Evolutionary conservation across 2,113 vertebrate genomes (phyloP).

Genomic region (Rhizomys pruinosus): DNA sequence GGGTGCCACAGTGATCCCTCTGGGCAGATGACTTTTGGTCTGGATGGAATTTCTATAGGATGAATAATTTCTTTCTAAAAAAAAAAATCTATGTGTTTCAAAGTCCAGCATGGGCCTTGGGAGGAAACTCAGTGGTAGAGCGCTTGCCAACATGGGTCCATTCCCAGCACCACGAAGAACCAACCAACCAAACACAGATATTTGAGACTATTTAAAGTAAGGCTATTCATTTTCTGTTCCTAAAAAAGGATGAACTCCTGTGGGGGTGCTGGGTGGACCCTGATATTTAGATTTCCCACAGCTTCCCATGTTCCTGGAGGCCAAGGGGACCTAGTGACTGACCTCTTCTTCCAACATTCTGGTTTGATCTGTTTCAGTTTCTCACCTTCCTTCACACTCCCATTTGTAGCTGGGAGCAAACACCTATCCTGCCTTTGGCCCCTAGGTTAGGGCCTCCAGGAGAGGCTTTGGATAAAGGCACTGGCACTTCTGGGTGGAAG

Average conservation of each 20-base stretch:
- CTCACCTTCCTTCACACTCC: not conserved
- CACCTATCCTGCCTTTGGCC: not conserved
- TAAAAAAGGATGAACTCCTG: not conserved
- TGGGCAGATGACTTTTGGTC: not conserved
- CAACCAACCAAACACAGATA: not conserved
- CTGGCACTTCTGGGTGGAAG: not conserved
- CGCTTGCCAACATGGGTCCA: not conserved
- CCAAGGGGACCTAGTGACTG: not conserved
- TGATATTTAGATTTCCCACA: not conserved
- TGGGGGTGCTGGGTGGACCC: not conserved
- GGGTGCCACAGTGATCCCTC: not conserved
- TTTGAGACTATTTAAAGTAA: not conserved
- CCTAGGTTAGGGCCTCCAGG: too few species aligned
- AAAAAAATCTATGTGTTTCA: not conserved
- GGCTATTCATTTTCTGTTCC: not conserved
- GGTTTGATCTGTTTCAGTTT: not conserved
- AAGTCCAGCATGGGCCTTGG: not conserved
- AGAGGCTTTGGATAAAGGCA: not conserved
- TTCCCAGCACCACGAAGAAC: not conserved
- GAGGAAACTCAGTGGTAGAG: not conserved
- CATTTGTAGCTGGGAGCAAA: not conserved
- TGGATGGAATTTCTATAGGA: not conserved
- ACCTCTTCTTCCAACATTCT: not conserved
- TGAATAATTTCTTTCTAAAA: not conserved
- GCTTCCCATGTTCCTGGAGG: not conserved